Conservation (phyloP, 2,888 invertebrate genomes). For the Acanthosepion esculentum region DNA sequence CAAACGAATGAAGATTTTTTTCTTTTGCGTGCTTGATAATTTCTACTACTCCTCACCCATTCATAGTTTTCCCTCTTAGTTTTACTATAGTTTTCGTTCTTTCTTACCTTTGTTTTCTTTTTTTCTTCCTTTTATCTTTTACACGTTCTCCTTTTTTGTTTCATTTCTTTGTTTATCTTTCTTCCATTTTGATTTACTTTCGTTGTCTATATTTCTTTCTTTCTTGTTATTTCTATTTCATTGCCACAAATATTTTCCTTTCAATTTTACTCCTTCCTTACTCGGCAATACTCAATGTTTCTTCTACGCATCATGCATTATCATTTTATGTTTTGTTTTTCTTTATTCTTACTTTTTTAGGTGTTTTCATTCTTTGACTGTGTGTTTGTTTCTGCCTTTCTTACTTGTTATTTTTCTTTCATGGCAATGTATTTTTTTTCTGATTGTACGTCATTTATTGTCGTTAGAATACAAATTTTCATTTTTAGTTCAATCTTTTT, state of each 20-base stretch:
- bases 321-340: neutral
- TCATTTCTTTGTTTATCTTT: neutral
- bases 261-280: too few relatives aligned
- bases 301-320: neutral
- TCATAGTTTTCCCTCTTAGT: neutral
- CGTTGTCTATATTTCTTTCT: neutral
- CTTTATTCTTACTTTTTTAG: neutral
- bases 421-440: neutral
- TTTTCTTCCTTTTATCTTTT: neutral
- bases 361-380: too few relatives aligned
- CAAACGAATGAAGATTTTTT: too few relatives aligned
- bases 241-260: neutral
- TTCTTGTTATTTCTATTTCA: too few relatives aligned
- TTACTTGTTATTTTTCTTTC: too few relatives aligned
- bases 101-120: neutral
- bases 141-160: neutral
- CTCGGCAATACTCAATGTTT: neutral
- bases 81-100: neutral
- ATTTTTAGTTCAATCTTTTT: too few relatives aligned
- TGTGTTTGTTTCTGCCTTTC: too few relatives aligned
- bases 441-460: too few relatives aligned
- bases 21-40: too few relatives aligned
- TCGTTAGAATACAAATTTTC: too few relatives aligned
- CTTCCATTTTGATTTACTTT: too few relatives aligned
- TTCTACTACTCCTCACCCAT: too few relatives aligned